Base-by-base conservation (phyloP, 1,140 invertebrate genomes). In the Aplysia californica region DNA sequence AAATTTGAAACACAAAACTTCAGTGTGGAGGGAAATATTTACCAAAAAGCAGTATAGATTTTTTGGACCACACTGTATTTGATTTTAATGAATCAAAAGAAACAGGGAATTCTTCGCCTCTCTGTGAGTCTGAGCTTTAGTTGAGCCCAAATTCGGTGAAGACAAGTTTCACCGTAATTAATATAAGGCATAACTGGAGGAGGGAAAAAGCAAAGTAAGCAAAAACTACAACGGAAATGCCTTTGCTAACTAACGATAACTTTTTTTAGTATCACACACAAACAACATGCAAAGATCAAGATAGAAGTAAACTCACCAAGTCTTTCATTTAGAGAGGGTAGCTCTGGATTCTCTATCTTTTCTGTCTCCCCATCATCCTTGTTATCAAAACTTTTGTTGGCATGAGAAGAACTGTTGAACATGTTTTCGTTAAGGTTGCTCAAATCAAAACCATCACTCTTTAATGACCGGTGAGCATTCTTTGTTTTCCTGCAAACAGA, bases 271-370 rank as follows among this genome's bases (percentile, higher is more conserved):
- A 36, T 18, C 5, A 66, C 23, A 66, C 18, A 18, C 36, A 36
- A 66, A 33, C 15, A 66, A 33, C 29, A 66, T 33, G 23, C 5
- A 66, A 36, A 66, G 18, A 66, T 18, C 5, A 33, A 26, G 29
- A 23, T 41, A 10, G 59, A 35, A 29, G 55, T 26, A 26, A 26
- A 75, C 71, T 50, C 69, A 86, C 86, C 84, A 41, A 87, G 73
- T 80, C 86, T 83, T 82, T 87, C 83, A 78, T 86, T 86, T 29
- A 87, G 84, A 55, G 79, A 80, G 67, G 85, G 86, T 35, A 86
- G 66, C 20, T 80, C 75, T 58, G 76, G 64, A 6, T n/a, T 56
- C 5, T 76, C 75, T 41, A 29, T 0, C n/a, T n/a, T 29, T 15
- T 59, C 31, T 59, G 15, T 36, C 50, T 61, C 15, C 10, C 29